Base-by-base conservation (phyloP, 2,888 invertebrate species). In the Odontomyia ornata region DNA sequence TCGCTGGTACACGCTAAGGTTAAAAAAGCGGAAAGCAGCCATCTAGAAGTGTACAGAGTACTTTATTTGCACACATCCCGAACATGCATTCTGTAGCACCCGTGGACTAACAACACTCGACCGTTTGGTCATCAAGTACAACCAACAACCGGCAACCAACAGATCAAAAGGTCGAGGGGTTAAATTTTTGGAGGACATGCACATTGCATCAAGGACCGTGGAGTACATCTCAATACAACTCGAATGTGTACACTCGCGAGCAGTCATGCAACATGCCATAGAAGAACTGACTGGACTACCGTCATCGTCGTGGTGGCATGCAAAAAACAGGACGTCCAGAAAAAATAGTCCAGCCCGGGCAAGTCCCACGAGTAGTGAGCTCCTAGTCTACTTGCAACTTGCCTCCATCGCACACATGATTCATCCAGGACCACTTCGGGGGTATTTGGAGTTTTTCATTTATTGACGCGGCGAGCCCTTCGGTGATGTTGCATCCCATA, bases 51-150 rank as follows among this genome's bases (percentile, higher is more conserved):
- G 76, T 79, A 77, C 69, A 77, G 78, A 76, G 75, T 76, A 79
- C 77, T 77, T 79, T 79, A 79, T 79, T 79, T 79, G 79, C 79
- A 79, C 79, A 79, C 79, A 79, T 79, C 77, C 76, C 79, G 76
- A 75, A 79, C 77, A 79, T 79, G 77, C 77, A 79, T 79, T 77
- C 79, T 79, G 56, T 75, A 75, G 77, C 75, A 65, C 77, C 78
- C 77, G 75, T 69, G 71, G 65, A 64, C 77, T 72, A 79, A 77
- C 77, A 77, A 72, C 77, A 79, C 72, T 77, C 65, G 47, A 75
- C 43, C 71, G 69, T 64, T 64, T 69, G 71, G 77, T 77, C 71
- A 69, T 73, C 65, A 76, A 76, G 76, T 75, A 75, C 65, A 71
- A 76, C 76, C 75, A 78, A 76, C 76, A 78, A 75, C 72, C 72